phyloP scores from a whole-genome alignment of 2,797 vertebrate species.

The Spondyliosoma cantharus region DNA sequence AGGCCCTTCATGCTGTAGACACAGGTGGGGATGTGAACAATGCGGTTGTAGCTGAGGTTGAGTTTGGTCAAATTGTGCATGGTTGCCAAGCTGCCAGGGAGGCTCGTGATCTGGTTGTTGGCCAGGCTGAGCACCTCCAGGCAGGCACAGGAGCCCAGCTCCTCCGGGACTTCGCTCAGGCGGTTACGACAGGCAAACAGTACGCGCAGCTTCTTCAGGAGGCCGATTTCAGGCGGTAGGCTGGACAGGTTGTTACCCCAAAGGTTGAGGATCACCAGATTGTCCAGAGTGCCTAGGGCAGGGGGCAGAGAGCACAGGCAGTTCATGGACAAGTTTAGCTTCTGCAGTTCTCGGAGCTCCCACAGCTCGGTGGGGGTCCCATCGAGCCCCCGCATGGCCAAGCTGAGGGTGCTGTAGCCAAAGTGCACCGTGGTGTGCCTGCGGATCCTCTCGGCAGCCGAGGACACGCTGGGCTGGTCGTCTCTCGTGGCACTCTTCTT shows the following conservation, averaged over 20 bases:
- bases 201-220: slow-evolving; percentile 89
- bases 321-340: slow-evolving; percentile 94
- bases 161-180: slow-evolving; percentile 89
- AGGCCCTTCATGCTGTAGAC: slow-evolving; percentile 90
- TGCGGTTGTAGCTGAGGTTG: slow-evolving; percentile 93
- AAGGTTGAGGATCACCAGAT: slow-evolving; percentile 91
- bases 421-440: slow-evolving; percentile 83
- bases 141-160: slow-evolving; percentile 88
- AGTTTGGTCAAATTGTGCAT: slow-evolving; percentile 89
- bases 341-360: slow-evolving; percentile 91
- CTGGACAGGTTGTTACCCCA: slow-evolving; percentile 89
- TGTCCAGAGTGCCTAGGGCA: slow-evolving; percentile 85
- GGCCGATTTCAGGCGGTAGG: slow-evolving; percentile 90
- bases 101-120: slow-evolving; percentile 88
- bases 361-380: slow-evolving; percentile 89
- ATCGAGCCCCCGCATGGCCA: slow-evolving; percentile 90
- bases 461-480: slow-evolving; percentile 75
- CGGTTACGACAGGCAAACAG: slow-evolving; percentile 92
- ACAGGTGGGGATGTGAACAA: slow-evolving; percentile 91
- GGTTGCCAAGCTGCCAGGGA: slow-evolving; percentile 86
- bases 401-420: slow-evolving; percentile 87
- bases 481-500: slow-evolving; percentile 74
- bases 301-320: slow-evolving; percentile 86
- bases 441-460: slow-evolving; percentile 79
- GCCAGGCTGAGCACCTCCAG: slow-evolving; percentile 94